These are phyloP conservation scores for cat (Felis catus) DNA, from an alignment of 2,113 vertebrate genomes.

Conservation along the genomic window DNA sequence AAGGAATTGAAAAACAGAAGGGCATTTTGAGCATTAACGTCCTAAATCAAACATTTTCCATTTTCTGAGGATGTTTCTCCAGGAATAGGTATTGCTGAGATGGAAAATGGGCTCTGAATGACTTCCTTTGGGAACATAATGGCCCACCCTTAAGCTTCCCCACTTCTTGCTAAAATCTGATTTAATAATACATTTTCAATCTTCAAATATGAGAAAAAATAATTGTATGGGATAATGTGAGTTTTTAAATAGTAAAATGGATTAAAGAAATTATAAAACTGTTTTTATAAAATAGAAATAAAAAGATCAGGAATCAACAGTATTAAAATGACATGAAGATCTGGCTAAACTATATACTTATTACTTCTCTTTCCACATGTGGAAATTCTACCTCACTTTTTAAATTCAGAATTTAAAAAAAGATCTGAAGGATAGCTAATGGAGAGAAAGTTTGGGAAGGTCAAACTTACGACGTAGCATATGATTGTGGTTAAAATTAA, in stretches of 20 bases:
- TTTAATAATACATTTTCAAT: background rate
- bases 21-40: background rate
- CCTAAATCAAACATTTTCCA: background rate
- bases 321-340: background rate
- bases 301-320: background rate
- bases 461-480: background rate
- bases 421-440: background rate
- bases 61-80: conserved; percentile 15
- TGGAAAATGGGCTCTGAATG: background rate
- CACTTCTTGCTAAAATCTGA: background rate
- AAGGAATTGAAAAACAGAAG: background rate
- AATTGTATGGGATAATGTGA: background rate
- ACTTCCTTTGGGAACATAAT: conserved; percentile 15
- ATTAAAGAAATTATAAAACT: conserved; percentile 9
- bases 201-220: conserved; percentile 8
- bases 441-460: background rate
- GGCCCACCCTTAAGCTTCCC: background rate
- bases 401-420: background rate
- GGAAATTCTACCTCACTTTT: background rate
- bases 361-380: background rate
- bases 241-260: background rate
- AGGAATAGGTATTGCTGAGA: background rate
- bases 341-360: background rate
- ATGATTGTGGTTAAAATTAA: background rate
- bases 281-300: background rate